These are phyloP conservation scores for Microplitis mediator DNA, from an alignment of 1,140 invertebrate genomes.

Conservation along the genomic window DNA sequence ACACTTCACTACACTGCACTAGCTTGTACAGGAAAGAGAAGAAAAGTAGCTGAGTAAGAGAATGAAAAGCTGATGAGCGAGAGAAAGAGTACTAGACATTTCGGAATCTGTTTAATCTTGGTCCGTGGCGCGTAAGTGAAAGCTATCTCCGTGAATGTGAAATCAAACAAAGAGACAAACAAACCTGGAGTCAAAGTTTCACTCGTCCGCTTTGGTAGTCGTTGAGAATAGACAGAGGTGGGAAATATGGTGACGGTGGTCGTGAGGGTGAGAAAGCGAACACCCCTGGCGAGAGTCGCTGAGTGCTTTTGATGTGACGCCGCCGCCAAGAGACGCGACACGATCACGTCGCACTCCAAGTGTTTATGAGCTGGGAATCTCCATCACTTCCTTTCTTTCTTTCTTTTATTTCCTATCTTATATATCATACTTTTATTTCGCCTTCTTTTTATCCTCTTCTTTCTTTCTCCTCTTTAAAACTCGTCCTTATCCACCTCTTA, in stretches of 20 bases:
- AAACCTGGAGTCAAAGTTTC: conserved; percentile 53
- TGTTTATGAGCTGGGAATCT: conserved; percentile 19
- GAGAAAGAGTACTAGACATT: conserved; percentile 45
- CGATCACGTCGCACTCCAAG: conserved; percentile 16
- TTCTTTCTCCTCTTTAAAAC: neutral
- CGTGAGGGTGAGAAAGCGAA: conserved; percentile 16
- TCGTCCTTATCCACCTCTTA: no score
- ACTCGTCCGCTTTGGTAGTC: neutral
- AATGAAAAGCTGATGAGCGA: neutral
- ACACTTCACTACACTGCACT: no score
- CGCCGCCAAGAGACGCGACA: conserved; percentile 7
- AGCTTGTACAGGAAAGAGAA: neutral
- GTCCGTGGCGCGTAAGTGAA: conserved; percentile 57
- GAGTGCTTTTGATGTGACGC: conserved; percentile 28
- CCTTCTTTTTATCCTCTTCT: neutral
- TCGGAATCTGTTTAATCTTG: conserved; percentile 63
- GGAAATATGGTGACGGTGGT: neutral
- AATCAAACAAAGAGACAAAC: conserved; percentile 63
- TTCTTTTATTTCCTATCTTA: neutral
- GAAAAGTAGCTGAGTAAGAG: neutral
- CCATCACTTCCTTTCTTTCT: neutral
- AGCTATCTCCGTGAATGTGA: conserved; percentile 60
- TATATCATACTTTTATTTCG: neutral
- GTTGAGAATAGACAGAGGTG: neutral
- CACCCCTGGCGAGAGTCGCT: conserved; percentile 13